Percentiles rank a stretch among this genome's conserved stretches.
Conservation (phyloP, 2,797 vertebrate genomes). For the Paedocypris micromegethes region DNA sequence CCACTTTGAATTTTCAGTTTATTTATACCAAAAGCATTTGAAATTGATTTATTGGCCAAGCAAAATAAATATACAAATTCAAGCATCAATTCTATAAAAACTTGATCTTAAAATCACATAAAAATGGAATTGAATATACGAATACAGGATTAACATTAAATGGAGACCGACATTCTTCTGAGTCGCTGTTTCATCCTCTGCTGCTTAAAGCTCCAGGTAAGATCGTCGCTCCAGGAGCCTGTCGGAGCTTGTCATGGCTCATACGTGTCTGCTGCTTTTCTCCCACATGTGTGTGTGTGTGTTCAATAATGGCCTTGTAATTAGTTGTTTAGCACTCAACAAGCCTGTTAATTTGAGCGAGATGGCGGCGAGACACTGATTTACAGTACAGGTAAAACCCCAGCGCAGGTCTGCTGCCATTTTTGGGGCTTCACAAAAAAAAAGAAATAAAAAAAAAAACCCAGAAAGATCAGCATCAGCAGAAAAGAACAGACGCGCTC, state of each 20-base stretch:
- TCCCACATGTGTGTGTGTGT: neutral
- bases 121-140: too few species aligned
- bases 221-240: constrained; percentile 37
- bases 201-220: constrained; percentile 32
- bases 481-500: constrained; percentile 12
- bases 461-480: constrained; percentile 8
- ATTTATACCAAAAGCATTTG: too few species aligned
- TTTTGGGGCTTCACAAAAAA: constrained; percentile 8
- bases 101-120: too few species aligned
- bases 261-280: constrained; percentile 21
- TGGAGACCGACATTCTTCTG: constrained; percentile 16
- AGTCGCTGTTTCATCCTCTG: constrained; percentile 16
- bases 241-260: constrained; percentile 40
- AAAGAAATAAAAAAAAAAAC: too few species aligned
- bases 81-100: too few species aligned
- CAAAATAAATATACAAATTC: too few species aligned
- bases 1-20: too few species aligned
- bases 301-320: constrained; percentile 39
- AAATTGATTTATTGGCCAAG: too few species aligned
- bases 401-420: constrained; percentile 12
- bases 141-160: too few species aligned
- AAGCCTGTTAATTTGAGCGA: constrained; percentile 28
- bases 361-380: constrained; percentile 22
- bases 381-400: constrained; percentile 31
- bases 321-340: constrained; percentile 32